These are phyloP conservation scores for Erpetoichthys calabaricus DNA, from an alignment of 2,797 vertebrate species.

Conservation along the genomic window DNA sequence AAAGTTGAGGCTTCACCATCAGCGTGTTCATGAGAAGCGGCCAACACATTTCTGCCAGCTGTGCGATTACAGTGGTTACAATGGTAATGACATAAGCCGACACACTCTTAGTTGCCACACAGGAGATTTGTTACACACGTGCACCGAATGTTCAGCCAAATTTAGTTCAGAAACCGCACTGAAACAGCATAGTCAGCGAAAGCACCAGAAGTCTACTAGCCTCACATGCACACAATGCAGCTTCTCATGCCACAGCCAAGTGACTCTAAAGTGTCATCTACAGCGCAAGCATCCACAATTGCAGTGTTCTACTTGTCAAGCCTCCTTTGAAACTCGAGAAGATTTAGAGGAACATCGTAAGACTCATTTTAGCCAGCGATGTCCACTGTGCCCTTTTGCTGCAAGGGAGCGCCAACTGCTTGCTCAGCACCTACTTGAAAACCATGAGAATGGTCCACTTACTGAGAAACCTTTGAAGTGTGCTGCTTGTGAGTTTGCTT, in stretches of 20 bases:
- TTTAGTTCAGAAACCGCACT: conserved; percentile 78
- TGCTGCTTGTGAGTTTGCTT: conserved; percentile 68
- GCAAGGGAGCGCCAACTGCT: conserved; percentile 66
- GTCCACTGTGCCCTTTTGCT: conserved; percentile 67
- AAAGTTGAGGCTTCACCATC: conserved; percentile 73
- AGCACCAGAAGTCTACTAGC: conserved; percentile 44
- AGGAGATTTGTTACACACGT: conserved; percentile 54
- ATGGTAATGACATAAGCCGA: conserved; percentile 70
- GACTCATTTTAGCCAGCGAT: conserved; percentile 60
- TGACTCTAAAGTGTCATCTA: conserved; percentile 55
- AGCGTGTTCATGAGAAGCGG: conserved; percentile 70
- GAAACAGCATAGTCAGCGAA: conserved; percentile 71
- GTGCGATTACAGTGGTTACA: conserved; percentile 81
- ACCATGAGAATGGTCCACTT: conserved; percentile 51
- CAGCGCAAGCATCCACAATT: conserved; percentile 57
- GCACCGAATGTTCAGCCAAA: conserved; percentile 58
- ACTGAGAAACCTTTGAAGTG: conserved; percentile 59
- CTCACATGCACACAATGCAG: conserved; percentile 46
- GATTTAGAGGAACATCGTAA: conserved; percentile 56
- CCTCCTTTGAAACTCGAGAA: conserved; percentile 44
- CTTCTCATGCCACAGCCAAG: conserved; percentile 52
- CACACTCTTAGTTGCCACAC: conserved; percentile 76
- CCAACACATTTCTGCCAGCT: conserved; percentile 72
- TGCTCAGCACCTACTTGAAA: conserved; percentile 64
- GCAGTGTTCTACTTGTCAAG: conserved; percentile 52